A percentile compares a stretch with the other conserved stretches of the same genome.
These are phyloP conservation scores for Hydropsyche betteni DNA, from an alignment of 2,888 invertebrate species.

Conservation along the genomic window DNA sequence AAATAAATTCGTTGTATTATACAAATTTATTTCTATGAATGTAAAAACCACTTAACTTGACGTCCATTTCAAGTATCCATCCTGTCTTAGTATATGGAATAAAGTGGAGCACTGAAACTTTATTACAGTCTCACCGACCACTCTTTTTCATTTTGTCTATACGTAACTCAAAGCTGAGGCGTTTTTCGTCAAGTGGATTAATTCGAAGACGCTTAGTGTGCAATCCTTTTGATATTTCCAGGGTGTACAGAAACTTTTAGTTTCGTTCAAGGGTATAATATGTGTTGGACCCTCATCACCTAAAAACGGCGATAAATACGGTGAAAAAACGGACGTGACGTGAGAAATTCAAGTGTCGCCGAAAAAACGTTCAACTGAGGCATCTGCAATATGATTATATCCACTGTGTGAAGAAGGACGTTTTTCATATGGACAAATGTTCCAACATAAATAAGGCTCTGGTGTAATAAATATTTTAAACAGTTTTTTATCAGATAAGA, in stretches of 20 bases:
- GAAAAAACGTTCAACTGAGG: no score
- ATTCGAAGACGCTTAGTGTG: not conserved
- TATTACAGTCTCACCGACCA: not conserved
- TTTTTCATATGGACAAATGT: no score
- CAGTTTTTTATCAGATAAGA: no score
- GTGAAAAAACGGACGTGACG: not conserved
- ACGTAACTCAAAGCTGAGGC: no score
- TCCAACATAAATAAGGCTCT: no score
- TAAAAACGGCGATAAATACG: not conserved
- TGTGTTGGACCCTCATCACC: constrained; percentile 11
- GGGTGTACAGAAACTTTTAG: not conserved
- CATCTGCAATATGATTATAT: no score
- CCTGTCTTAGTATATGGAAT: not conserved
- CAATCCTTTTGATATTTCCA: not conserved
- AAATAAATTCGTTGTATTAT: no score
- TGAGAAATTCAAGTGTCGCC: not conserved
- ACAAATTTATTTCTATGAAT: no score
- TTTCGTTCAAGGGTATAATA: not conserved
- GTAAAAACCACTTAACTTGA: no score
- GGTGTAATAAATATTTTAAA: no score
- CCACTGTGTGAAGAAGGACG: no score
- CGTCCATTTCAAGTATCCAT: no score
- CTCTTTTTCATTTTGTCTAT: not conserved
- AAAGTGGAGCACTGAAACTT: constrained; percentile 1
- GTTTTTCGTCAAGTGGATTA: not conserved